Evolutionary conservation across 2,113 vertebrate genomes (phyloP).

Genomic region (Arizona elegans): DNA sequence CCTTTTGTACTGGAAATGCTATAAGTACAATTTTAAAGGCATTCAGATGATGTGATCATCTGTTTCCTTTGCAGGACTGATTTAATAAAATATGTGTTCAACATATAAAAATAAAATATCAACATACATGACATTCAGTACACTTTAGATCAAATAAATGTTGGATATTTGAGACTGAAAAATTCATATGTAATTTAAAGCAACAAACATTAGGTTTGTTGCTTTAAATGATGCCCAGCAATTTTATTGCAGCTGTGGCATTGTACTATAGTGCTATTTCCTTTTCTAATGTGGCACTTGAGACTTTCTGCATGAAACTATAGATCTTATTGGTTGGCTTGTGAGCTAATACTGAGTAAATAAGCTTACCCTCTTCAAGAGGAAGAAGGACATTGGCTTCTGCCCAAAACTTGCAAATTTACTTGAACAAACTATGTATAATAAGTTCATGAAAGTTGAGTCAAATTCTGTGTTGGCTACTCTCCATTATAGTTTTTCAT

Average conservation of each 20-base stretch:
- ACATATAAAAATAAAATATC: neutral
- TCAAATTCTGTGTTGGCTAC: neutral
- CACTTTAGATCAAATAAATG: neutral
- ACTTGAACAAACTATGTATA: neutral
- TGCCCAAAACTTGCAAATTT: neutral
- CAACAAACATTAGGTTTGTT: neutral
- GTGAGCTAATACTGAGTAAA: neutral
- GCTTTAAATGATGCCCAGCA: neutral
- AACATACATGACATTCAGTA: neutral
- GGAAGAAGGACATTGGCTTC: neutral
- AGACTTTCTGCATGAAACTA: neutral
- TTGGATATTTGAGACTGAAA: neutral
- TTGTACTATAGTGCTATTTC: neutral
- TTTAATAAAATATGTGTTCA: neutral
- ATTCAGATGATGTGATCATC: neutral
- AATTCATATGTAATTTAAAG: neutral
- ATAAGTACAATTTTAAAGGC: slow-evolving; percentile 19
- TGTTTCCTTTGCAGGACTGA: neutral
- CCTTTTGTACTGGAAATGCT: neutral
- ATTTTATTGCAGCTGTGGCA: neutral
- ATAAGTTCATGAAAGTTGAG: neutral
- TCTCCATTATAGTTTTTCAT: neutral
- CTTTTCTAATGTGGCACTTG: neutral
- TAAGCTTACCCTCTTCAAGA: neutral
- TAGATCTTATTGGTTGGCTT: neutral